Percentiles rank a stretch among this genome's conserved stretches.
Evolutionary conservation across 64 coral and sea anemone genomes (phyloP).

Genomic region (Acropora tenuis): DNA sequence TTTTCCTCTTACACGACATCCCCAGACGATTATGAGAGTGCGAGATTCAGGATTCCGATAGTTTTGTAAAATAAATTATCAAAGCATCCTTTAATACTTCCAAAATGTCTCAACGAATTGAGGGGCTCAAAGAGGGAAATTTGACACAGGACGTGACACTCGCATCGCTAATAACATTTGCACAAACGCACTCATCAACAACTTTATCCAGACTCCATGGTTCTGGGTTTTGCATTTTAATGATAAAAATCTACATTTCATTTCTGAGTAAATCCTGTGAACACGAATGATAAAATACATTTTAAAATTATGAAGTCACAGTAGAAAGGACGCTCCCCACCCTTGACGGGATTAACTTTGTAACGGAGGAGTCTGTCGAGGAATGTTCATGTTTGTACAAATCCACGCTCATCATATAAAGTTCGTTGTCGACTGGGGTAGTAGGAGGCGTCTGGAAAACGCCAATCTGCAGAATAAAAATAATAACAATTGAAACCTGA

Average conservation of each 20-base stretch:
- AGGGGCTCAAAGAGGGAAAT: no score
- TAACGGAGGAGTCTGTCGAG: conserved; percentile 51
- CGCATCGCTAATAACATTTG: not conserved
- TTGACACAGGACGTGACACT: no score
- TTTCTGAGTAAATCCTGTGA: not conserved
- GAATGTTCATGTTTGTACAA: conserved; percentile 87
- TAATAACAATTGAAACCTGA: not conserved
- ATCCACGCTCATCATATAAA: conserved; percentile 92
- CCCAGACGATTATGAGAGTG: no score
- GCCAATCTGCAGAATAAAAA: conserved; percentile 21
- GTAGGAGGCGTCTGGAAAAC: conserved; percentile 66
- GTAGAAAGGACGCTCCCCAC: conserved; percentile 68
- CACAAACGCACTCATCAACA: not conserved
- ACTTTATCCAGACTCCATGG: not conserved
- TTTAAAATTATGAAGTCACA: conserved; percentile 29
- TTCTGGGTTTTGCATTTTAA: conserved; percentile 3
- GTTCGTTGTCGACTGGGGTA: conserved; percentile 84
- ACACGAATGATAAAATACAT: not conserved
- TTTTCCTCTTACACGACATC: no score
- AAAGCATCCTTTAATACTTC: no score
- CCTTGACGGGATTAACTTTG: conserved; percentile 68
- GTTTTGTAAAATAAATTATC: no score
- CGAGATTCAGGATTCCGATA: no score
- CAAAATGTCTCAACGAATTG: no score
- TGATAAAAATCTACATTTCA: conserved; percentile 7